Conservation (phyloP, 2,113 vertebrate species). For the Lampris incognitus region DNA sequence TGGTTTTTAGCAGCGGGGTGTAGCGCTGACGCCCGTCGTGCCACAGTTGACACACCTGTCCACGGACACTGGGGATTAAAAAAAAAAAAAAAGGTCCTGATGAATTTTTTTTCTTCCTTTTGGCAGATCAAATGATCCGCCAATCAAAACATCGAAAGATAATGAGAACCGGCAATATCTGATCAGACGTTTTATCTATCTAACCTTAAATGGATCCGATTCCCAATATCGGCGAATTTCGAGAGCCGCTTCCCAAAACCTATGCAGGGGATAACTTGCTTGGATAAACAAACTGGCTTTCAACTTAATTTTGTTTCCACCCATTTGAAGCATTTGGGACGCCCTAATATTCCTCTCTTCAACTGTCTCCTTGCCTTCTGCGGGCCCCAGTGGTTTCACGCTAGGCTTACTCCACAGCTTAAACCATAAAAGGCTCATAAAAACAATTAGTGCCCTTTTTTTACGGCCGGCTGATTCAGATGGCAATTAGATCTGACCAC, state of each 20-base stretch:
- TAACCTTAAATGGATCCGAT: slow-evolving; percentile 54
- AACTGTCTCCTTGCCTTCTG: slow-evolving; percentile 7
- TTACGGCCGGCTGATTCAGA: slow-evolving; percentile 2
- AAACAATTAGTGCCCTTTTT: slow-evolving; percentile 46
- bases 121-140: not conserved
- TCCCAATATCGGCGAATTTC: not conserved
- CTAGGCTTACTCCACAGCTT: slow-evolving; percentile 26
- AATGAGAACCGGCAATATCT: not conserved
- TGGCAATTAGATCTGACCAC: slow-evolving; percentile 20
- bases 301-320: slow-evolving; percentile 1
- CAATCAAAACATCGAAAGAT: not conserved
- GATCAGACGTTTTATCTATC: slow-evolving; percentile 45
- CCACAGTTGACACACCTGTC: slow-evolving; percentile 65
- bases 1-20: slow-evolving; percentile 66
- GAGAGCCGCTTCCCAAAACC: slow-evolving; percentile 1
- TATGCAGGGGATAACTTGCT: not conserved
- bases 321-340: slow-evolving; percentile 1
- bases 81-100: too few species aligned
- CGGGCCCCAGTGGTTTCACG: slow-evolving; percentile 22
- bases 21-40: slow-evolving; percentile 40
- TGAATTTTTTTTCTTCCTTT: slow-evolving; percentile 5
- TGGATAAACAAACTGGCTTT: not conserved
- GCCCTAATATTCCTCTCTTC: not conserved
- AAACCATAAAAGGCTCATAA: slow-evolving; percentile 43
- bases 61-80: slow-evolving; percentile 44